phyloP scores from a whole-genome alignment of 2,113 vertebrate species.

The Centropus unirufus region DNA sequence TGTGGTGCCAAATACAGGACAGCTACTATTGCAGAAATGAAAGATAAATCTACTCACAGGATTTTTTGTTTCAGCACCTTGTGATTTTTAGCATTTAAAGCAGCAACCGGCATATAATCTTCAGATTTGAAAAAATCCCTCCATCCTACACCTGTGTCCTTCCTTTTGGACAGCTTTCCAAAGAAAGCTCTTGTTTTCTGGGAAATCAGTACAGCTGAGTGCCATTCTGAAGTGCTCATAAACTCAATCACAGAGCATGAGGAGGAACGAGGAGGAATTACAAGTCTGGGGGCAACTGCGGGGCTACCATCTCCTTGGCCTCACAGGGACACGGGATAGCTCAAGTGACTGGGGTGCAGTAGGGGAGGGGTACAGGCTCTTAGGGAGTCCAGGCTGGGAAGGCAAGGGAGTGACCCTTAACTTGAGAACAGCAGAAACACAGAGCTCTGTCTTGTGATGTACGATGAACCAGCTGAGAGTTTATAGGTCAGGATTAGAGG shows the following conservation, averaged over 20 bases:
- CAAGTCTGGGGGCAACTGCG: background rate
- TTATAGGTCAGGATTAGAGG: background rate
- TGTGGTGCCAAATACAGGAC: background rate
- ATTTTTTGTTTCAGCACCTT: background rate
- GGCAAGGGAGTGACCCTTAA: background rate
- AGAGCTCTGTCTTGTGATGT: background rate
- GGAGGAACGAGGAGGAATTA: background rate
- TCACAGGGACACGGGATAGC: background rate
- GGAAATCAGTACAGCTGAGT: background rate
- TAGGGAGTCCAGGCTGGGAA: background rate
- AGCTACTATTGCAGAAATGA: background rate
- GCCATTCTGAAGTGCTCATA: background rate
- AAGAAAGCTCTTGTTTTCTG: background rate
- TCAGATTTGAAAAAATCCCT: background rate
- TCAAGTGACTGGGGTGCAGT: accelerated
- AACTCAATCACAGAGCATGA: background rate
- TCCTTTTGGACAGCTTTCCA: background rate
- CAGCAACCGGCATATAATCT: background rate
- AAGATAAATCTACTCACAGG: background rate
- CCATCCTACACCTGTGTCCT: accelerated
- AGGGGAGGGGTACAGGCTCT: accelerated
- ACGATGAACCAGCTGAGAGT: background rate
- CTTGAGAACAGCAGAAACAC: accelerated
- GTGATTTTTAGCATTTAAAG: background rate
- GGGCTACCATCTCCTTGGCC: background rate